phyloP scores from a whole-genome alignment of 2,113 vertebrate species.

The Oxyura jamaicensis region DNA sequence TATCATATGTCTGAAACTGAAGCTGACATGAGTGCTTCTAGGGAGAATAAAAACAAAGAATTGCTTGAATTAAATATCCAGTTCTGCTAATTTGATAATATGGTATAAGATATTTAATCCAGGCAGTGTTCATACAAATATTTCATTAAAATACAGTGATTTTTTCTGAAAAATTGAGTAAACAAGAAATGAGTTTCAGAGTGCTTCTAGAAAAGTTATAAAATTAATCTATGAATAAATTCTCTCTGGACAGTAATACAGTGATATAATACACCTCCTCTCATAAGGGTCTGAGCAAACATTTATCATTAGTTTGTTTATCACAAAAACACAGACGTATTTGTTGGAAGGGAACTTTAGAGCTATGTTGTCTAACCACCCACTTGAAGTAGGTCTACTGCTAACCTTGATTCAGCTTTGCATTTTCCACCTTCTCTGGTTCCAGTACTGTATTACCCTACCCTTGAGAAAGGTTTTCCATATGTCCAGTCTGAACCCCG shows the following conservation, averaged over 20 bases:
- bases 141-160: not conserved
- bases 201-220: not conserved
- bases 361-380: not conserved
- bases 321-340: not conserved
- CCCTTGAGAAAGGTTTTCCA: not conserved
- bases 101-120: not conserved
- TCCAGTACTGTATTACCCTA: not conserved
- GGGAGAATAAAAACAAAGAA: not conserved
- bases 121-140: not conserved
- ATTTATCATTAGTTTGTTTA: not conserved
- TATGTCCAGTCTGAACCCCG: not conserved
- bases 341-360: not conserved
- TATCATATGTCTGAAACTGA: not conserved
- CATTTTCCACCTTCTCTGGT: not conserved
- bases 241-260: not conserved
- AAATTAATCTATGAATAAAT: not conserved
- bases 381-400: not conserved
- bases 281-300: not conserved
- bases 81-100: not conserved
- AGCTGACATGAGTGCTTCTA: not conserved
- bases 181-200: not conserved
- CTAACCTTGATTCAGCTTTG: not conserved
- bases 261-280: not conserved
- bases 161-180: not conserved
- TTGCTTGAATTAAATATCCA: not conserved